Base-by-base conservation (phyloP, 2,113 vertebrate genomes). In the Ophthalmolycus amberensis region DNA sequence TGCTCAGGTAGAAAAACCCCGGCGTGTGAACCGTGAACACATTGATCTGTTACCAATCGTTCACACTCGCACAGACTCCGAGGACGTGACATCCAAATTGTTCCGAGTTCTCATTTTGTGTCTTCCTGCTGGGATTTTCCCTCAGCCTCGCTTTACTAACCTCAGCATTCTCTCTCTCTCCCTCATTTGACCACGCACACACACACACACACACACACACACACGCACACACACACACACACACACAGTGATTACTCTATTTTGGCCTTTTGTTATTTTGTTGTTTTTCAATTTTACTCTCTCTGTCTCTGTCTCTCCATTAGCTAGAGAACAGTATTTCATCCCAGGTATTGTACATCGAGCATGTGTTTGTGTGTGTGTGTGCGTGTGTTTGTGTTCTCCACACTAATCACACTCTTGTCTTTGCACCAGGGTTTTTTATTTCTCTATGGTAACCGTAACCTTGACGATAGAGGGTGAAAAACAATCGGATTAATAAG, bases 321-420 rank as follows among this genome's bases (percentile, higher is more conserved):
- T 98, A 99, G 98, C 98, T 95, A 99, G 97, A 96, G 98, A 99
- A 95, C 97, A 99, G 94, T 99, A 99, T 98, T 97, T 99, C 96
- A 97, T 99, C 96, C 97, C 98, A 99, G 98, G 98, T 99, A 99
- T 96, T 85, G 90, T 93, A 90, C 93, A 92, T 72, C 25, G 32
- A 88, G 88, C 84, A 83, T 90, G 85, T 79, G 63, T 80, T 82
- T 71, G 56, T 79, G 71, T 70, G 67, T 88, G 14, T 71, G 70
- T 71, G 38, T 59, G 63, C 34, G 63, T 77, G 44, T 59, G 58
- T 40, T 59, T 85, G 72, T 78, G 75, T 62, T 67, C 22, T 75
- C 59, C 63, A 52, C 27, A 80, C 32, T 79, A 75, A 75, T 82
- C 58, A 74, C 83, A 20, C 56, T 62, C 40, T 20, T 37, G 72